These are phyloP conservation scores for Eonycteris spelaea DNA, from an alignment of 2,113 vertebrate genomes.

Conservation along the genomic window DNA sequence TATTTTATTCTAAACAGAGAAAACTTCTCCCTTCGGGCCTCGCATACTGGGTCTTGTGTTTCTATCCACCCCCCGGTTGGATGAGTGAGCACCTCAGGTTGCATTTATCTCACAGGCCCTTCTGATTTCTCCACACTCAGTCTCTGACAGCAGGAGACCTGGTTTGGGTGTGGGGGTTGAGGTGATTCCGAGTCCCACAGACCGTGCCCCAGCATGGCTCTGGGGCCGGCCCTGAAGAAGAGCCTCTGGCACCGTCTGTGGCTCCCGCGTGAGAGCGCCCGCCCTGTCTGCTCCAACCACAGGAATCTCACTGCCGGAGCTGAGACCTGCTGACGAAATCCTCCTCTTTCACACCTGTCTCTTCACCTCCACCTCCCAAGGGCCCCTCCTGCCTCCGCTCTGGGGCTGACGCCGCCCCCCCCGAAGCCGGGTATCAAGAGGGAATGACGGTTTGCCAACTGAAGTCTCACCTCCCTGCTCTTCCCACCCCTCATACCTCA, in stretches of 20 bases:
- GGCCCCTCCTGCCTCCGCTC: constrained; percentile 56
- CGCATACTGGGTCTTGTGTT: rapidly evolving
- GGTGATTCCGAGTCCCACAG: not conserved
- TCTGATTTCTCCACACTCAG: rapidly evolving
- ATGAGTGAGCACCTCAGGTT: not conserved
- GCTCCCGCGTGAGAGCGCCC: not conserved
- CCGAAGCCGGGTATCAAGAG: constrained; percentile 70
- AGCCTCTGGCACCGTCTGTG: not conserved
- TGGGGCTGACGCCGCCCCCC: constrained; percentile 61
- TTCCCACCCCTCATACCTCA: constrained; percentile 78
- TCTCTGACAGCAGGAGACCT: not conserved
- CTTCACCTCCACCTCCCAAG: not conserved
- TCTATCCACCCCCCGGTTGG: not conserved
- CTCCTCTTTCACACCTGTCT: constrained; percentile 66
- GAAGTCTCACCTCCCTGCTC: not conserved
- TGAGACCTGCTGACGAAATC: not conserved
- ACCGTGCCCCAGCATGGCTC: not conserved
- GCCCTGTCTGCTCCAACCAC: constrained; percentile 27
- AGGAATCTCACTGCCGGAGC: constrained; percentile 43
- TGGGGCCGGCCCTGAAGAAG: not conserved
- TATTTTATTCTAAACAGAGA: not conserved
- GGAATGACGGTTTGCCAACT: constrained; percentile 76
- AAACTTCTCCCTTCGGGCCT: rapidly evolving
- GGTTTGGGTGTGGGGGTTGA: not conserved
- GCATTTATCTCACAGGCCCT: not conserved